Evolutionary conservation across 2,797 vertebrate species (phyloP), one percentile per base, ranked within the genome.

Genomic region (Coregonus suidteri): DNA sequence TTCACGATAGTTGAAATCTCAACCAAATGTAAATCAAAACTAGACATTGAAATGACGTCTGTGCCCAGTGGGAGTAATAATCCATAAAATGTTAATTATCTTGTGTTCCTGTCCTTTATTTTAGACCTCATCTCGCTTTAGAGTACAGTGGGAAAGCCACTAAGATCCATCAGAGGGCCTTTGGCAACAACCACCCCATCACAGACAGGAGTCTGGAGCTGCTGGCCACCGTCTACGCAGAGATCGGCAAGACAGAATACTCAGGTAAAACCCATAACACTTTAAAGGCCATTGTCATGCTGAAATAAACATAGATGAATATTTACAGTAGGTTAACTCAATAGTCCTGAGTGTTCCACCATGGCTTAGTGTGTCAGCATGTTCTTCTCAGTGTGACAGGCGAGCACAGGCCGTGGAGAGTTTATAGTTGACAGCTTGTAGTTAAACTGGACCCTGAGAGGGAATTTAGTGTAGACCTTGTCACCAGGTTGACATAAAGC

Each of bases 91-190:
- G n/a, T 1, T 76, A 68, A 71, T 81, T 76, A 4, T 73, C 72
- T 71, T 81, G 31, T 7, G 0, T 54, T 6, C 4, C 7, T 15
- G 83, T 78, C 73, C 7, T n/a, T 88, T 41, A 53, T 85, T 85
- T 78, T 87, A 95, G 95, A 79, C 94, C 94, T 80, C 94, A 95
- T 85, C 93, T 94, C 78, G 94, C 94, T 82, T 90, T 95, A 67
- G 95, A 95, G 85, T 95, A 95, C 91, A 95, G 93, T 16, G 94
- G 93, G 74, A 95, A 95, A 91, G 94, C 94, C 72, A 93, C 94
- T 83, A 94, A 95, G 90, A 95, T 95, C 84, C 93, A 94, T 84
- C 94, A 95, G 86, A 90, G 88, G 80, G 89, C 93, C 73, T 95
- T 95, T 80, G 95, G 94, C 47, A 95, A 94, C 14, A 90, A 95